Conservation (phyloP, 2,888 invertebrate genomes). For the Papilio demoleus region DNA sequence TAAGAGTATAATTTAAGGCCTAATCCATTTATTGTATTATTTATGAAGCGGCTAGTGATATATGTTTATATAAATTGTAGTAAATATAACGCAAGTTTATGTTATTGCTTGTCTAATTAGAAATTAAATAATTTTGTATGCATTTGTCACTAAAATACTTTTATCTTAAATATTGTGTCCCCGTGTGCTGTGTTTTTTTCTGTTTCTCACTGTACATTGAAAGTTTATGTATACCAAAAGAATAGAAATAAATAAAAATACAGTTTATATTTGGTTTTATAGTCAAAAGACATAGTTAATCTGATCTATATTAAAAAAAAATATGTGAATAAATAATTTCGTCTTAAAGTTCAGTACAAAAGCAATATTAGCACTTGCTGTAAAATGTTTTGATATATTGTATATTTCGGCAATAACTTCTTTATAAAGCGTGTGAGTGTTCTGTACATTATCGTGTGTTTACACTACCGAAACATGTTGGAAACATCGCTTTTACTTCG, state of each 20-base stretch:
- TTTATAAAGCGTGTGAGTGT: background rate
- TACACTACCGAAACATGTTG: background rate
- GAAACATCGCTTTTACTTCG: background rate
- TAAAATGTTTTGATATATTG: conserved; percentile 3
- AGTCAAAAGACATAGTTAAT: too few relatives aligned
- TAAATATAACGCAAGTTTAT: background rate
- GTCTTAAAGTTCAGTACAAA: conserved; percentile 6
- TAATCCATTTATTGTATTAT: conserved; percentile 4
- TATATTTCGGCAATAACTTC: background rate
- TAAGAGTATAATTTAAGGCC: conserved; percentile 8
- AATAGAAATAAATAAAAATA: too few relatives aligned
- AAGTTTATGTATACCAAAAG: background rate
- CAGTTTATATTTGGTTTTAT: background rate
- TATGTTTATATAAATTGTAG: background rate
- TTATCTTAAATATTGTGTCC: background rate
- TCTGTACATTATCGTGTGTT: background rate
- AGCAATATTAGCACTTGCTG: background rate
- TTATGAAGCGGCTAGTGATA: conserved; percentile 11
- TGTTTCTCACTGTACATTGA: background rate
- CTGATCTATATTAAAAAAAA: too few relatives aligned
- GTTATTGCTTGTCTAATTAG: background rate
- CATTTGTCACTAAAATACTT: background rate
- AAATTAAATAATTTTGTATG: background rate
- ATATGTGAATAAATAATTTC: background rate
- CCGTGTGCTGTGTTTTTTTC: background rate